These are phyloP conservation scores for Leucoma salicis DNA, from an alignment of 2,888 invertebrate genomes.

Conservation along the genomic window DNA sequence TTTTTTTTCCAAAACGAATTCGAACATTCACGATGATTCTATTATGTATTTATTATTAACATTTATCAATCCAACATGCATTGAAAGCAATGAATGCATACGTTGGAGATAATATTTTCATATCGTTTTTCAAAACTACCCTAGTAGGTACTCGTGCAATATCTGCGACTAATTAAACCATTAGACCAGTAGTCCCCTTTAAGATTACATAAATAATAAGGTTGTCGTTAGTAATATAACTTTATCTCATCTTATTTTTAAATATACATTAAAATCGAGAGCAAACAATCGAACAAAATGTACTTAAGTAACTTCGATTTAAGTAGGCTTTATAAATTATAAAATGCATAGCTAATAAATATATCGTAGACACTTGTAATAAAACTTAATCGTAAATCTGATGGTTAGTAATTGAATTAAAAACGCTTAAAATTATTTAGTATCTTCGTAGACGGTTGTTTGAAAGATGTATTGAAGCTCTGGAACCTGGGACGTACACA, in stretches of 20 bases:
- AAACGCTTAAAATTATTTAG: conserved; percentile 73
- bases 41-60: conserved; percentile 11
- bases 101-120: conserved; percentile 20
- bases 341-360: conserved; percentile 71
- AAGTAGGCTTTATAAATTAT: conserved; percentile 82
- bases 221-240: conserved; percentile 72
- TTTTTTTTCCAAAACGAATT: conserved; percentile 4
- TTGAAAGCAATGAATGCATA: conserved; percentile 19
- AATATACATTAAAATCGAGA: conserved; percentile 57
- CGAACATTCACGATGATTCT: conserved; percentile 19
- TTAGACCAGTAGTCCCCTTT: conserved; percentile 51
- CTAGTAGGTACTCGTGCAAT: conserved; percentile 53
- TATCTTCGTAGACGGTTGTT: conserved; percentile 55
- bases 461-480: conserved; percentile 34
- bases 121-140: conserved; percentile 37
- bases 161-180: conserved; percentile 42
- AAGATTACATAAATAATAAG: conserved; percentile 64
- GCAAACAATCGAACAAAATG: conserved; percentile 76
- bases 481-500: conserved; percentile 51
- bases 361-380: conserved; percentile 72
- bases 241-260: conserved; percentile 67
- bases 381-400: conserved; percentile 65
- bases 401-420: conserved; percentile 67
- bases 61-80: conserved; percentile 13
- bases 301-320: conserved; percentile 79